Base-by-base conservation (phyloP, 2,888 invertebrate species). In the Pedicia rivosa region DNA sequence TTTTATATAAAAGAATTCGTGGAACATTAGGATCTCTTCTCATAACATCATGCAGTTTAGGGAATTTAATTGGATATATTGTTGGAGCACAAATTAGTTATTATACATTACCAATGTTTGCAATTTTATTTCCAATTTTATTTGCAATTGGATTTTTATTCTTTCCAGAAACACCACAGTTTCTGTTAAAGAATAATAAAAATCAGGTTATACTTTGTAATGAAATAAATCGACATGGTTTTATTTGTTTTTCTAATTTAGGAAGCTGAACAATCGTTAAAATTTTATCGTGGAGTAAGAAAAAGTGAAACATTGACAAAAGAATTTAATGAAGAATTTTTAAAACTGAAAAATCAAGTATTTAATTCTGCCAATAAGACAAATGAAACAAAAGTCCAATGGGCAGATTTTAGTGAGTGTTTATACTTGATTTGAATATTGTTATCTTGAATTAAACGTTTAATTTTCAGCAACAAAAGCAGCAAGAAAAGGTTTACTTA, bases 401-500 rank as follows among this genome's bases (percentile, higher is more conserved):
- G n/a, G n/a, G n/a, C n/a, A n/a, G n/a, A n/a, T n/a, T n/a, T n/a
- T n/a, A n/a, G n/a, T n/a, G n/a, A n/a, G n/a, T n/a, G n/a, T n/a
- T n/a, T n/a, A n/a, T n/a, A n/a, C n/a, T n/a, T n/a, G n/a, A n/a
- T n/a, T n/a, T n/a, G n/a, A n/a, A n/a, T n/a, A n/a, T n/a, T n/a
- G n/a, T n/a, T n/a, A n/a, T n/a, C n/a, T n/a, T n/a, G n/a, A n/a
- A n/a, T n/a, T n/a, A n/a, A n/a, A n/a, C n/a, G n/a, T n/a, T 19
- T 36, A 29, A 36, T 35, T 37, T 45, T 0, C 35, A 59, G 60
- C 44, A 13, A 49, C 50, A 2, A 49, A 38, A 16, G 42, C 45
- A 3, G 51, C 57, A 0, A n/a, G 51, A 1, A 54, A 51, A 35
- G 51, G 47, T 4, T 46, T 57, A 13, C 40, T 44, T 0, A 48